Conservation (phyloP, 2,888 invertebrate species). For the Idaea biselata region DNA sequence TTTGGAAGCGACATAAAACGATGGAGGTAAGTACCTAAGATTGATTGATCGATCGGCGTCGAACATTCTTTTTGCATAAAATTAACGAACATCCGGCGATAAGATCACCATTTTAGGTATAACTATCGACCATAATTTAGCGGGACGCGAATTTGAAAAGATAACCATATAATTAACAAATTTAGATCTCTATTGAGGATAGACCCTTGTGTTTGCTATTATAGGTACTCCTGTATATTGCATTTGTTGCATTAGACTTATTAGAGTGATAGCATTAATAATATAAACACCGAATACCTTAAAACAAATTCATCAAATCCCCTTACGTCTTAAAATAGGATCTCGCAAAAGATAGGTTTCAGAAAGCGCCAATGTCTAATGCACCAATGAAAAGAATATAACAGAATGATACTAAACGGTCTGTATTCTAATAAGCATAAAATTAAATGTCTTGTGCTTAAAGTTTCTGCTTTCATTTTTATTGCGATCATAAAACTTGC, state of each 20-base stretch:
- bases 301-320: no score
- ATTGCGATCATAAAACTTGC: constrained; percentile 43
- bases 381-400: no score
- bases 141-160: background rate
- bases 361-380: no score
- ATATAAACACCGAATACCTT: no score
- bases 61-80: constrained; percentile 38
- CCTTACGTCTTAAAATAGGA: no score
- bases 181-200: no score
- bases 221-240: no score
- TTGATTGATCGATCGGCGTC: constrained; percentile 36
- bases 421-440: constrained; percentile 16
- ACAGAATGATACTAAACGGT: no score
- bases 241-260: no score
- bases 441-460: constrained; percentile 35
- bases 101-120: constrained; percentile 25
- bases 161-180: background rate
- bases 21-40: constrained; percentile 5
- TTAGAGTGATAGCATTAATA: no score
- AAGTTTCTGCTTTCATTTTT: constrained; percentile 49
- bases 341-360: no score
- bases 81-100: constrained; percentile 46
- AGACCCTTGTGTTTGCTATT: no score
- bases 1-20: constrained; percentile 37
- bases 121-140: background rate